Conservation (phyloP, 1,140 invertebrate species). For the Calliphora vicina region DNA sequence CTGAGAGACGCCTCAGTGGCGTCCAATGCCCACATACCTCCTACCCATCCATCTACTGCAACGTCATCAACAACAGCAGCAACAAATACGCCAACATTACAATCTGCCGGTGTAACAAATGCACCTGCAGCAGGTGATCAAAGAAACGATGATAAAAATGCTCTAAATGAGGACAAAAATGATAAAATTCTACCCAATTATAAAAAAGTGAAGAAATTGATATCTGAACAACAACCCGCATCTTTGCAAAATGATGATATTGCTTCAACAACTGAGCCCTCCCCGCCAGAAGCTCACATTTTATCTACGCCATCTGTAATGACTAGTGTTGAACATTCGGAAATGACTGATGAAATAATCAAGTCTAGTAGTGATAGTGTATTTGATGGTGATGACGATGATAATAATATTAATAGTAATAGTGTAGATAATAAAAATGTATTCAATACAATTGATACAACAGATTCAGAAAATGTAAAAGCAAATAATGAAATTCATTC, state of each 20-base stretch:
- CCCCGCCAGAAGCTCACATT: not conserved
- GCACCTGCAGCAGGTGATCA: not conserved
- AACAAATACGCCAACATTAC: not conserved
- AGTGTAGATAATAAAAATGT: not conserved
- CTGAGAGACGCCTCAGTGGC: not conserved
- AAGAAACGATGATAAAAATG: not conserved
- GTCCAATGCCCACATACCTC: constrained; percentile 9
- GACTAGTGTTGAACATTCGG: not conserved
- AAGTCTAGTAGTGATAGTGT: constrained; percentile 10
- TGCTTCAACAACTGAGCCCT: not conserved
- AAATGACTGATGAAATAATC: not conserved
- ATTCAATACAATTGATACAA: not conserved
- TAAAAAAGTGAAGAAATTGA: constrained; percentile 37
- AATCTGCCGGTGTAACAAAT: not conserved
- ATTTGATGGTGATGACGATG: not conserved
- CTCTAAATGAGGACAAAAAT: not conserved
- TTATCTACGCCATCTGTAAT: not conserved
- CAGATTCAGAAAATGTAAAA: not conserved
- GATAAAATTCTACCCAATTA: constrained; percentile 37
- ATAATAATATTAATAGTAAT: not conserved
- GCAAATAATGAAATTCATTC: not conserved
- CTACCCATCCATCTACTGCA: not conserved
- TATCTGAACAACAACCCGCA: not conserved
- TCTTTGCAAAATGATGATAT: not conserved
- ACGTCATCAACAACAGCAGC: not conserved